Evolutionary conservation across 2,888 invertebrate genomes (phyloP).

Genomic region (Aethes cnicana): DNA sequence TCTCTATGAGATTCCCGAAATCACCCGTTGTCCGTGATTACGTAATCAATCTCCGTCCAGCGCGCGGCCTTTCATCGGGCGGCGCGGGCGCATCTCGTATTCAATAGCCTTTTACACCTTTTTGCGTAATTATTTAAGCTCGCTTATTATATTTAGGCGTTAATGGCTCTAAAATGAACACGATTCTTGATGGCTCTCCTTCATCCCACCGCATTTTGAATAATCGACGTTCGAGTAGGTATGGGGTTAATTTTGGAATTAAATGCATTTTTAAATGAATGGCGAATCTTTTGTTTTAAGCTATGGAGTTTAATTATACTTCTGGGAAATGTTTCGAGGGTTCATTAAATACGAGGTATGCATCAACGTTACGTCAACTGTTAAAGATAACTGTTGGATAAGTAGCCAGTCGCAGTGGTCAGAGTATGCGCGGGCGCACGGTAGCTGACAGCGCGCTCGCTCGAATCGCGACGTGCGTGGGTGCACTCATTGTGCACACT

Average conservation of each 20-base stretch:
- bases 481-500: constrained; percentile 68
- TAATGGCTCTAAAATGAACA: constrained; percentile 73
- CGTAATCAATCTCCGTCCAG: constrained; percentile 78
- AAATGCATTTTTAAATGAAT: constrained; percentile 39
- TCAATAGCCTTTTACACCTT: constrained; percentile 72
- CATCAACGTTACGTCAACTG: not conserved
- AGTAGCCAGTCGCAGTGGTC: constrained; percentile 3
- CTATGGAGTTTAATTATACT: not conserved
- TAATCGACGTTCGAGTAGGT: constrained; percentile 48
- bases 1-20: constrained; percentile 75
- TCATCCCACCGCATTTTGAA: constrained; percentile 49
- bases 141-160: constrained; percentile 72
- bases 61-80: constrained; percentile 73
- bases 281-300: too few relatives aligned
- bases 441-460: constrained; percentile 68
- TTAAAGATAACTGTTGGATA: constrained; percentile 10
- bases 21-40: constrained; percentile 73
- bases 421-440: constrained; percentile 44
- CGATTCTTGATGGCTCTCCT: constrained; percentile 57
- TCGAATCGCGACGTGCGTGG: constrained; percentile 59
- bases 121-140: constrained; percentile 74
- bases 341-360: not conserved
- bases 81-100: constrained; percentile 66
- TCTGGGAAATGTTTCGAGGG: not conserved
- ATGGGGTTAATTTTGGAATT: constrained; percentile 55